Conservation (phyloP, 1,140 invertebrate species). For the Acyrthosiphon pisum region DNA sequence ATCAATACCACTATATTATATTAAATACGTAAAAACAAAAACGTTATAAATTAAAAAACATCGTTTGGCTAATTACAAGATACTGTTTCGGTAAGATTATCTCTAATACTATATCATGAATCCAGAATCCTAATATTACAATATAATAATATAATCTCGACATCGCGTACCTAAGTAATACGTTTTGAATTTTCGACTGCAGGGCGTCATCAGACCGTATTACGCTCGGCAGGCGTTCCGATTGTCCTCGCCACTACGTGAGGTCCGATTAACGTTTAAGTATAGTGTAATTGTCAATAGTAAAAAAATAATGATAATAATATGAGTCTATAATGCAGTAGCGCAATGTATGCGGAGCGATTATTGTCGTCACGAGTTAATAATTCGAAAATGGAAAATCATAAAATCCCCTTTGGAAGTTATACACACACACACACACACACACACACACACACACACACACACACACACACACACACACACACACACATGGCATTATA, state of each 20-base stretch:
- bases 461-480: no score
- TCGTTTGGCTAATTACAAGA: not conserved
- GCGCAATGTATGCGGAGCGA: not conserved
- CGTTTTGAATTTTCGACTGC: slow-evolving; percentile 13
- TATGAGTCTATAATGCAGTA: not conserved
- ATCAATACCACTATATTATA: not conserved
- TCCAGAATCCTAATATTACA: no score
- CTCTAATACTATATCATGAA: not conserved
- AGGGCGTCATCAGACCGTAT: not conserved
- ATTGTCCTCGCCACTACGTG: not conserved
- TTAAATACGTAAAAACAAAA: not conserved
- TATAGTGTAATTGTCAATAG: not conserved
- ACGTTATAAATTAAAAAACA: not conserved
- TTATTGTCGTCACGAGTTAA: not conserved
- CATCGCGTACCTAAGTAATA: not conserved
- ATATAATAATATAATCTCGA: not conserved
- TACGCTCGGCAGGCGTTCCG: not conserved
- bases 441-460: not conserved
- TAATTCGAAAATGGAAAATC: not conserved
- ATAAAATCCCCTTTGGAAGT: not conserved
- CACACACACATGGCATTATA: no score
- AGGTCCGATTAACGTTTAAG: not conserved
- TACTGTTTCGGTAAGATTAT: not conserved
- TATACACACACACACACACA: not conserved
- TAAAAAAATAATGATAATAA: not conserved